Evolutionary conservation across 2,888 invertebrate species (phyloP).

Genomic region (Ichneumoninae sp.): DNA sequence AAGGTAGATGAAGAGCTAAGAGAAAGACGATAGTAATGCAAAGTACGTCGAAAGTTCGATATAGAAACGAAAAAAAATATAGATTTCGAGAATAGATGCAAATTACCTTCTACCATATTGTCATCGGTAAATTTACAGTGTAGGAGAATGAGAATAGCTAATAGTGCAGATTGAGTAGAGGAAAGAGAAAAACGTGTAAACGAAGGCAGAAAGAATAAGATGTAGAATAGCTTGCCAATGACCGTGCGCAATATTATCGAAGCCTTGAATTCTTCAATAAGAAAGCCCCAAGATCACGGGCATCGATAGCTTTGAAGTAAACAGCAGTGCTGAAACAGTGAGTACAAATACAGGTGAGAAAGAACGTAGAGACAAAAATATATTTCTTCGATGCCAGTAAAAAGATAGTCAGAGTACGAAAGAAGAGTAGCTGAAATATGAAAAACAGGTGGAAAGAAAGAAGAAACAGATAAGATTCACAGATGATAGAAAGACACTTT

Average conservation of each 20-base stretch:
- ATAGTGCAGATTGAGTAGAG: background rate
- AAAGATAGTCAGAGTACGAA: background rate
- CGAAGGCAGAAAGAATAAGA: constrained; percentile 36
- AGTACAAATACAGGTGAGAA: background rate
- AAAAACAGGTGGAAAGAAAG: constrained; percentile 40
- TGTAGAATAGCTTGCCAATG: background rate
- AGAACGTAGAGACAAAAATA: constrained; percentile 24
- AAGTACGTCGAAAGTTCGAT: background rate
- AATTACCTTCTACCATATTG: background rate
- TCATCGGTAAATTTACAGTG: background rate
- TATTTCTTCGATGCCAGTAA: background rate
- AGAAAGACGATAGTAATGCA: background rate
- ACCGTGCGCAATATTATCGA: background rate
- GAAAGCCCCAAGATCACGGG: background rate
- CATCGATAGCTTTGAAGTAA: background rate
- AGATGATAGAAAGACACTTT: constrained; percentile 44
- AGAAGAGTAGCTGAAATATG: constrained; percentile 23
- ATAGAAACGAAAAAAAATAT: constrained; percentile 5
- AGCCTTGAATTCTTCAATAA: background rate
- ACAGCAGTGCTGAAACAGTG: background rate
- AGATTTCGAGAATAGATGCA: background rate
- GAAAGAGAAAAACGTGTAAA: constrained; percentile 12
- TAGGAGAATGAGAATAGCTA: background rate
- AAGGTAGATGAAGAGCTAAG: background rate
- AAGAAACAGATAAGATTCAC: constrained; percentile 51